These are phyloP conservation scores for Trichopria drosophilae DNA, from an alignment of 2,888 invertebrate species.

Conservation along the genomic window DNA sequence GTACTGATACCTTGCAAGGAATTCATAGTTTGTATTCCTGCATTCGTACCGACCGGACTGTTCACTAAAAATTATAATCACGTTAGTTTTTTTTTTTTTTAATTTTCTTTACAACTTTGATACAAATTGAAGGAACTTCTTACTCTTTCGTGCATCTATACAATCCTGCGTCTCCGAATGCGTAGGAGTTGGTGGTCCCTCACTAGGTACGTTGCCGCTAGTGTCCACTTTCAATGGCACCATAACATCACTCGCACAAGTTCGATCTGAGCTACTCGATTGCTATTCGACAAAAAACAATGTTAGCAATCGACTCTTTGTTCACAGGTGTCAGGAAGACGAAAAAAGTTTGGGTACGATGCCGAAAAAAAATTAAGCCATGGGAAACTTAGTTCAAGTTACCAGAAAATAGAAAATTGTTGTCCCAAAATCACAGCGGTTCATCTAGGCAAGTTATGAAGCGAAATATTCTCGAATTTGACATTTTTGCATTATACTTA, in stretches of 20 bases:
- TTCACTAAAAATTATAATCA: constrained; percentile 48
- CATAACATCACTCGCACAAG: constrained; percentile 53
- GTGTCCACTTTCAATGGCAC: constrained; percentile 63
- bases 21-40: constrained; percentile 62
- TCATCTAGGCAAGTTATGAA: no score
- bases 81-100: constrained; percentile 1
- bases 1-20: constrained; percentile 66
- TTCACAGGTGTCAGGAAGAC: no score
- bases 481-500: no score
- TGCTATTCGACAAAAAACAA: constrained; percentile 36
- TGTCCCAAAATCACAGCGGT: no score
- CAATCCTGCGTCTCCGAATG: constrained; percentile 73
- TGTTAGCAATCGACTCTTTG: not conserved
- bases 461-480: no score
- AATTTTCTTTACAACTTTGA: not conserved
- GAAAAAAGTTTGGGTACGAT: no score
- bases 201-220: constrained; percentile 56
- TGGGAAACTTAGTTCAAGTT: no score
- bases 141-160: constrained; percentile 68
- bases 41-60: constrained; percentile 57
- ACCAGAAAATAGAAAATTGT: no score
- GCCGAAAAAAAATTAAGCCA: constrained; percentile 2
- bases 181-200: constrained; percentile 77
- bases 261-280: constrained; percentile 51
- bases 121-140: constrained; percentile 39